Evolutionary conservation across 2,888 invertebrate species (phyloP), one percentile per base, ranked within the genome.

Genomic region (Drosophila fungiperda): DNA sequence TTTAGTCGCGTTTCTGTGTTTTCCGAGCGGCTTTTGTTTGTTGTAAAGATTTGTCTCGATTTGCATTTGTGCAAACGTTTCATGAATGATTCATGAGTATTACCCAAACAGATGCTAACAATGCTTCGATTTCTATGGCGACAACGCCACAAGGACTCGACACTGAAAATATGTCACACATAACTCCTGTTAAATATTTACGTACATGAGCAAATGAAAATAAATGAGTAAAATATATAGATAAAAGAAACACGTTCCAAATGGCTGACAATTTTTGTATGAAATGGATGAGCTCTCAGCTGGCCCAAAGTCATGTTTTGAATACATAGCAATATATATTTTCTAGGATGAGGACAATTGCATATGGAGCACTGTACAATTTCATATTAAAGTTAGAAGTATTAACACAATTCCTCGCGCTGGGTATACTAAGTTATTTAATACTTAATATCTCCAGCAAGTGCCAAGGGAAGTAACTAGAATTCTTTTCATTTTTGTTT

Each of bases 31-130:
- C 83, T 60, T 80, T 78, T 84, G 84, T 84, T 84, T 88, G 89
- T 73, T 80, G 78, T 78, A 86, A 78, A 76, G 87, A 84, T 84
- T 89, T 88, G 72, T 67, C 83, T 42, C 89, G 87, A 88, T 84
- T 84, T 84, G 87, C 89, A 88, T 84, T 86, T 89, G 87, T 83
- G 76, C 87, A 84, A 86, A 83, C 76, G 87, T 71, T 88, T 83
- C 89, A 84, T 84, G 83, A 84, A 84, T 84, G 87, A 84, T 84
- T 84, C 87, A 84, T 84, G 89, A 86, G 82, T 73, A 68, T 68
- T 68, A 48, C 55, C 65, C 82, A 60, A 74, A 75, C 88, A 85
- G 82, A 84, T 87, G 88, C 76, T 82, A 82, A 82, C 88, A 85
- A 79, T 82, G 68, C 55, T 68, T 65, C 65, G 68, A 78, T 74